These are phyloP conservation scores for Zaprionus obscuricornis DNA, from an alignment of 2,888 invertebrate species.

Conservation along the genomic window DNA sequence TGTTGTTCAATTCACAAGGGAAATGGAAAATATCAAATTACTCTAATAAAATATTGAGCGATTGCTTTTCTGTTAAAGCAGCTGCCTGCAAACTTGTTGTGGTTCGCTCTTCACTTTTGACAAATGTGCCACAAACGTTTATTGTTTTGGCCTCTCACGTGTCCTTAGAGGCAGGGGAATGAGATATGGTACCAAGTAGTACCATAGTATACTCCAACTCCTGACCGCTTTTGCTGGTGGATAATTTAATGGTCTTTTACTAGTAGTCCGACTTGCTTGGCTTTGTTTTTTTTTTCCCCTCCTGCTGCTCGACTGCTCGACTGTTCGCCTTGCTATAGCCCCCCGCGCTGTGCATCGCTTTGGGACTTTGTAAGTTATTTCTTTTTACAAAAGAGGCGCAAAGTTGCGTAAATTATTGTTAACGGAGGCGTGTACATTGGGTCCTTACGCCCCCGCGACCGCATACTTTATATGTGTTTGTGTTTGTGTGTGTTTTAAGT, in stretches of 20 bases:
- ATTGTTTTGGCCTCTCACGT: constrained; percentile 54
- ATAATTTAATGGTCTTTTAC: constrained; percentile 76
- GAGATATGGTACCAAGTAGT: too few relatives aligned
- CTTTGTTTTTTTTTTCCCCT: constrained; percentile 16
- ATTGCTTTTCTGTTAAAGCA: constrained; percentile 54
- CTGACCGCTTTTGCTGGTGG: constrained; percentile 21
- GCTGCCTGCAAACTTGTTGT: constrained; percentile 43
- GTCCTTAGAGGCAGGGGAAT: constrained; percentile 38
- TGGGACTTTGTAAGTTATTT: constrained; percentile 71
- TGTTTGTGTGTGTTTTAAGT: constrained; percentile 14
- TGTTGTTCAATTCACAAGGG: too few relatives aligned
- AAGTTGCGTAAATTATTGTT: constrained; percentile 76
- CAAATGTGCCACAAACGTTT: constrained; percentile 64
- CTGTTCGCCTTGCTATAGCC: constrained; percentile 21
- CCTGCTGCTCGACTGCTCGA: constrained; percentile 11
- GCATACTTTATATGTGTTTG: constrained; percentile 30
- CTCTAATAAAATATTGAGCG: constrained; percentile 74
- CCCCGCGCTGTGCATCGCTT: constrained; percentile 17
- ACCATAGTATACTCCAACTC: neutral
- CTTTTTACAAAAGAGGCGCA: constrained; percentile 75
- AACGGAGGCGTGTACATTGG: constrained; percentile 71
- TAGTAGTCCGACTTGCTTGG: constrained; percentile 53
- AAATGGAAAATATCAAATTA: constrained; percentile 62
- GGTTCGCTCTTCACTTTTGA: constrained; percentile 53
- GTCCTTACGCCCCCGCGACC: constrained; percentile 22